These are phyloP conservation scores for Dromas ardeola DNA, from an alignment of 2,113 vertebrate genomes.

Conservation along the genomic window DNA sequence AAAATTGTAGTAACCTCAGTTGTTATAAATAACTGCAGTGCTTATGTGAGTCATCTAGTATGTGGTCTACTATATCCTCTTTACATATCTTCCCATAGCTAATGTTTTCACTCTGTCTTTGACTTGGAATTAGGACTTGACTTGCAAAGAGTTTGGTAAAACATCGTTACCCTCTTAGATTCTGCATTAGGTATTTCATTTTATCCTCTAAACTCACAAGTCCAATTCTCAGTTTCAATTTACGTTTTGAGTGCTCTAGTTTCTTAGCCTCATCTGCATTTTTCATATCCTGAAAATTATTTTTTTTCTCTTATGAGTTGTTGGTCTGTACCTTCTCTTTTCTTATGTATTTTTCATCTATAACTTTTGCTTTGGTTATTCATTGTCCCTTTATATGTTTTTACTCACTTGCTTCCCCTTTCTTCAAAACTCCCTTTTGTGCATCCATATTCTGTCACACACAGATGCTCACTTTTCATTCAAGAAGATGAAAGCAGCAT, in stretches of 20 bases:
- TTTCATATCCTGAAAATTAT: neutral
- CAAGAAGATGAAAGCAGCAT: neutral
- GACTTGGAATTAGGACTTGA: neutral
- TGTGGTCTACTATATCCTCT: neutral
- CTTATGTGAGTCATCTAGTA: neutral
- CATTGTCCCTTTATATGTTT: neutral
- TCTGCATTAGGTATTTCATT: neutral
- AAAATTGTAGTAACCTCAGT: neutral
- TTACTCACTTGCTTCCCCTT: neutral
- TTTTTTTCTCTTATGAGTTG: neutral
- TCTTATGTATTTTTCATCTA: neutral
- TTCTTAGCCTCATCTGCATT: neutral
- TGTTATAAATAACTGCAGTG: neutral
- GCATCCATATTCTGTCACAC: neutral
- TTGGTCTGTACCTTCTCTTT: neutral
- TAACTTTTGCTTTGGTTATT: neutral
- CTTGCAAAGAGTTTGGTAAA: neutral
- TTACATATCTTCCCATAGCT: neutral
- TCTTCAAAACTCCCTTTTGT: neutral
- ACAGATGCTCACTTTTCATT: neutral
- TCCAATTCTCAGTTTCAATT: neutral
- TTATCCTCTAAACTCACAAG: neutral
- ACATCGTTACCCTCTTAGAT: neutral
- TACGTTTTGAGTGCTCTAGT: neutral
- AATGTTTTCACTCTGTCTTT: neutral